Evolutionary conservation across 1,140 invertebrate genomes (phyloP), one percentile per base, ranked within the genome.

Genomic region (Leptinotarsa defecta): DNA sequence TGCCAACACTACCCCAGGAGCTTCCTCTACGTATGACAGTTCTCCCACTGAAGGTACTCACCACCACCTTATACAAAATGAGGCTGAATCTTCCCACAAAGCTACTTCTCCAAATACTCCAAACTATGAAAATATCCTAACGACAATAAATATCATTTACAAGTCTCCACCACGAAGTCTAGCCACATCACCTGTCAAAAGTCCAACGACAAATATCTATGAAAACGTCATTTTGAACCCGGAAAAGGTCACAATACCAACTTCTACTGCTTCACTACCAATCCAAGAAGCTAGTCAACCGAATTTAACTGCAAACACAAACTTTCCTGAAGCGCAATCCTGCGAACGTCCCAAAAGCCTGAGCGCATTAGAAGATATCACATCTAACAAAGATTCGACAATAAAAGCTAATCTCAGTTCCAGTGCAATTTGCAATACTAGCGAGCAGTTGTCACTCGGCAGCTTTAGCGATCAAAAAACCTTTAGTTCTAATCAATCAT

Each of bases 91-190:
- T 57, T 57, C 64, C 24, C n/a, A 48, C 24, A 52, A 86, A 0
- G 6, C 52, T 17, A n/a, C 15, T 19, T 19, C 52, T 5, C 52
- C 15, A 19, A 86, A 83, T 2, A 86, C 84, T 24, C 87, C 87
- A 1, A 84, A 87, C 6, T 83, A 84, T 63, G 83, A 85, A 73
- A 85, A 85, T 73, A 81, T 86, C 11, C 48, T 84, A 81, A 91
- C 90, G 1, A 92, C 91, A 0, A 91, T 92, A 11, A 92, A 89
- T 83, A 92, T 92, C n/a, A 91, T 90, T 3, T 92, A 91, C 77
- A 86, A 89, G 78, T 89, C 89, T 2, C 89, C 89, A 0, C 86
- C 85, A 2, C 88, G 86, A 79, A 81, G 80, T 48, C 49, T 74
- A 4, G 52, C 79, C 13, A 52, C 75, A 3, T 78, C 79, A 8